Evolutionary conservation across 2,113 vertebrate genomes (phyloP).

Genomic region (Nipponia nippon): DNA sequence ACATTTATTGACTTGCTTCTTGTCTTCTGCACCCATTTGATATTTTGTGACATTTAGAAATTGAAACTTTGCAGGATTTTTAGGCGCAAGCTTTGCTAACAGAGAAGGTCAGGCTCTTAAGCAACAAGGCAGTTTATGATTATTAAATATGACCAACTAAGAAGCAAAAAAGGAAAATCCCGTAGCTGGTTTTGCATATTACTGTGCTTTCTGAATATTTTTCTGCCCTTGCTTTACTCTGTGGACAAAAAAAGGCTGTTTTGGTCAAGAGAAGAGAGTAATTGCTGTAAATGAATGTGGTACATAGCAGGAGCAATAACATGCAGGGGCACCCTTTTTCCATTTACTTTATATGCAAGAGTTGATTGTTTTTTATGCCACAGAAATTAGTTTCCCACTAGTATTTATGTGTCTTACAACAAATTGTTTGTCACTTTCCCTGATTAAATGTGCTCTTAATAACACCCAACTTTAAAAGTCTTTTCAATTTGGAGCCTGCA

Average conservation of each 20-base stretch:
- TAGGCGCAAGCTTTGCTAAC: constrained; percentile 13
- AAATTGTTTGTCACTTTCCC: constrained; percentile 63
- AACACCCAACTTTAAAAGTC: constrained; percentile 46
- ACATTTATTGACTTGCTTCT: constrained; percentile 61
- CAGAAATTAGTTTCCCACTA: constrained; percentile 55
- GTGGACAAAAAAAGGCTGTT: background rate
- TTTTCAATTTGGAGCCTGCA: constrained; percentile 35
- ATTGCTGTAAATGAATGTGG: background rate
- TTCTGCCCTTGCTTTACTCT: background rate
- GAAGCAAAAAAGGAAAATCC: background rate
- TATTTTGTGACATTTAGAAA: constrained; percentile 72
- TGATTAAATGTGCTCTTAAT: constrained; percentile 64
- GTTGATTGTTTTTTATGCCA: constrained; percentile 42
- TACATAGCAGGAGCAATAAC: background rate
- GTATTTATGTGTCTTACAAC: constrained; percentile 62
- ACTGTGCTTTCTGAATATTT: background rate
- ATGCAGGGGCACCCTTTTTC: background rate
- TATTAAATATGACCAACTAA: constrained; percentile 31
- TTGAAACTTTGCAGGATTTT: constrained; percentile 56
- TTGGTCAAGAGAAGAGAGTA: background rate
- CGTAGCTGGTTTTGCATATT: background rate
- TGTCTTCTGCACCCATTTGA: constrained; percentile 48
- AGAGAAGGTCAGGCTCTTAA: constrained; percentile 46
- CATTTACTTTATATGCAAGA: constrained; percentile 38
- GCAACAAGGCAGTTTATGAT: constrained; percentile 47